These are phyloP conservation scores for Clavelina lepadiformis DNA, from an alignment of 23 tunicate genomes.

Conservation along the genomic window DNA sequence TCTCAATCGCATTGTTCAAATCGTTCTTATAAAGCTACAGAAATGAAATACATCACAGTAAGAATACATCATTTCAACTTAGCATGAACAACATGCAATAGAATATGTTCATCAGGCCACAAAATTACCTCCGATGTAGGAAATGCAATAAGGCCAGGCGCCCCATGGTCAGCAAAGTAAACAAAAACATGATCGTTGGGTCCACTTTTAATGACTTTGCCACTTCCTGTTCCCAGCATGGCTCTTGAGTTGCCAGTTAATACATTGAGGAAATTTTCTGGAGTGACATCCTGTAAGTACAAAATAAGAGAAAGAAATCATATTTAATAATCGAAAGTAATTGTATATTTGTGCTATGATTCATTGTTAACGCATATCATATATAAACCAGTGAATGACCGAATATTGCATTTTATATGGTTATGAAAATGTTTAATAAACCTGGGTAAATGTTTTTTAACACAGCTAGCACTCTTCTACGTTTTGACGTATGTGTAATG, in stretches of 20 bases:
- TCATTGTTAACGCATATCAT: no score
- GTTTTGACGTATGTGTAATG: no score
- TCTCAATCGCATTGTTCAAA: slow-evolving; percentile 66
- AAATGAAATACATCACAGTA: background rate
- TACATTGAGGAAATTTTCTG: slow-evolving; percentile 58
- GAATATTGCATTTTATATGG: no score
- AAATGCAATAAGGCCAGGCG: slow-evolving; percentile 76
- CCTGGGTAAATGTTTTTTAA: no score
- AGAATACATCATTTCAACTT: background rate
- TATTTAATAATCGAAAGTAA: no score
- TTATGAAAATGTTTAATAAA: no score
- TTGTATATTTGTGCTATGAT: no score
- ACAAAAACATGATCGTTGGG: slow-evolving; percentile 85
- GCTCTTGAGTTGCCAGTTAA: slow-evolving; percentile 58
- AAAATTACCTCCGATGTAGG: slow-evolving; percentile 53
- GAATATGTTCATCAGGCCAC: background rate
- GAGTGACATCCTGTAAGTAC: slow-evolving; percentile 91
- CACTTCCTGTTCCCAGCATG: slow-evolving; percentile 60
- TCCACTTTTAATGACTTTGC: slow-evolving; percentile 60
- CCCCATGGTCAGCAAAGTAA: slow-evolving; percentile 81
- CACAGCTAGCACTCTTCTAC: no score
- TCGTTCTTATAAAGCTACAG: slow-evolving; percentile 62
- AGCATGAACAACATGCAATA: background rate
- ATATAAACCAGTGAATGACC: no score
- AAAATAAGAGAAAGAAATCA: no score